These are phyloP conservation scores for Gymnoscopelus braueri DNA, from an alignment of 2,797 vertebrate species.

Conservation along the genomic window DNA sequence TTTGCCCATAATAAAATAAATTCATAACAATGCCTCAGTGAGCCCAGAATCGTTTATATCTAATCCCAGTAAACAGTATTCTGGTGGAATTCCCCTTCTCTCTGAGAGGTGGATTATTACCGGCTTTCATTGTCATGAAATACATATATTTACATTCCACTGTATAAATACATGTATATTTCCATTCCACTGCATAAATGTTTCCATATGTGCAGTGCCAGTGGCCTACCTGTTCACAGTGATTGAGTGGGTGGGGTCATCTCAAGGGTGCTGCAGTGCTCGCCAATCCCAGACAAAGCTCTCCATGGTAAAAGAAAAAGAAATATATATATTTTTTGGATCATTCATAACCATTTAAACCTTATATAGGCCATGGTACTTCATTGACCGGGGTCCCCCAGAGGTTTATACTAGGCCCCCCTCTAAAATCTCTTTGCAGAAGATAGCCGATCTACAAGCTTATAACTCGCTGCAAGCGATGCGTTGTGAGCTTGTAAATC, in stretches of 20 bases:
- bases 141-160: too few species aligned
- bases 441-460: too few species aligned
- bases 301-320: slow-evolving; percentile 15
- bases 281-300: slow-evolving; percentile 56
- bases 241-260: slow-evolving; percentile 46
- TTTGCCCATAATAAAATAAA: slow-evolving; percentile 16
- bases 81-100: slow-evolving; percentile 26
- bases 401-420: too few species aligned
- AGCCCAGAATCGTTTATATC: slow-evolving; percentile 17
- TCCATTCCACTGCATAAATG: slow-evolving; percentile 34
- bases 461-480: too few species aligned
- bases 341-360: too few species aligned
- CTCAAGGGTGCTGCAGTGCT: slow-evolving; percentile 27
- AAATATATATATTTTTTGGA: neutral
- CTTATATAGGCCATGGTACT: too few species aligned
- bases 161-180: slow-evolving; percentile 4
- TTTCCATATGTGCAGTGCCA: slow-evolving; percentile 49
- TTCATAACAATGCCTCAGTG: neutral
- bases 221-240: slow-evolving; percentile 63
- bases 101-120: slow-evolving; percentile 1
- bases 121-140: slow-evolving; percentile 7
- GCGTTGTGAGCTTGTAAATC: too few species aligned
- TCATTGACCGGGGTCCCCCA: too few species aligned
- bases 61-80: neutral
- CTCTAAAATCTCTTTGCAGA: too few species aligned